Base-by-base conservation (phyloP, 2,888 invertebrate genomes). In the Lordiphosa fenestrarum region DNA sequence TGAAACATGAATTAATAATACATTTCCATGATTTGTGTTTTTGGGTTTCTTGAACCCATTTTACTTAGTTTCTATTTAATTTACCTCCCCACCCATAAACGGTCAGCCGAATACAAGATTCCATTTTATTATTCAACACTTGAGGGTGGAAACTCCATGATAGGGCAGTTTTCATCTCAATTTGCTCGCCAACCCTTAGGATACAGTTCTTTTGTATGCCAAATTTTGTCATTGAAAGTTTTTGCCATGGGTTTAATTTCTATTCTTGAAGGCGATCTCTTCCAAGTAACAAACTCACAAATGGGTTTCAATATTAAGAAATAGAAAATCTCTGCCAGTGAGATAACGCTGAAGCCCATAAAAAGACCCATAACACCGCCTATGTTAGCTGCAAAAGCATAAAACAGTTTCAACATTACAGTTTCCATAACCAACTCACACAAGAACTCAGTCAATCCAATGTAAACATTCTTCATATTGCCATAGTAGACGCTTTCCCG, bases 311-410 rank as follows among this genome's bases (percentile, higher is more conserved):
- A 81, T 0, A 93, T 91, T 10, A 93, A 63, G 77, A 93, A 95
- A 88, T 95, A 96, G 2, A 94, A 48, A 13, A 95, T 91, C 89
- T 96, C 96, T 23, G 95, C 92, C 0, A 93, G 90, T 52, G 95
- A 95, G 85, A 96, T 91, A 74, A 95, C 93, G 83, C 95, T 95
- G 87, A 96, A 95, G 0, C 95, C 95, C 86, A 87, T 72, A 86
- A 95, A 95, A 0, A 96, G 90, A 0, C 95, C 95, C 30, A 96
- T 90, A 2, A 96, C 90, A 4, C 95, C 95, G 10, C 95, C 95
- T 0, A 94, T 93, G 84, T 94, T 95, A 0, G 95, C 95, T 95
- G 89, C 39, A 91, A 91, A 48, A 25, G 25, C 1, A 25, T 6
- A 25, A 25, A 25, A 25, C 6, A 25, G 6, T 6, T 6, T 25